Base-by-base conservation (phyloP, 1,140 invertebrate species). In the Trialeurodes vaporariorum region DNA sequence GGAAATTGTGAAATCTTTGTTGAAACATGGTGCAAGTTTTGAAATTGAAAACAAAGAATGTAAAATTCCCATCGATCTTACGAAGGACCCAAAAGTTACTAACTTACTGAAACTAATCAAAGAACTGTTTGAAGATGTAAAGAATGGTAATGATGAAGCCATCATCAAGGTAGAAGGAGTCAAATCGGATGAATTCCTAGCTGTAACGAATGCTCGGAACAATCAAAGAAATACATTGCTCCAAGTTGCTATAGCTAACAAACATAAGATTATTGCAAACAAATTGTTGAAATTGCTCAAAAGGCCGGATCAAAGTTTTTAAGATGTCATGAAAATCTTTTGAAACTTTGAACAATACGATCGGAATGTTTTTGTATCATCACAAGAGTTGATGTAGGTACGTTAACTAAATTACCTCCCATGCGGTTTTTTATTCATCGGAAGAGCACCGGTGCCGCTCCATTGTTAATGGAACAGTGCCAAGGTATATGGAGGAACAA, bases 11-110 rank as follows among this genome's bases (percentile, higher is more conserved):
- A 74, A 79, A 61, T 71, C 74, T 0, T 66, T 83, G 13, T 25
- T 83, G 21, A 74, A 75, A 75, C 76, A 13, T 79, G 79, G 0
- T 80, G 77, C 0, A 74, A 81, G 73, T 75, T 80, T 1, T 49
- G 17, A 49, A 9, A 17, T 49, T 49, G 17, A 49, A 49, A 49
- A 17, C 34, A 49, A 49, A 49, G 34, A 49, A 49, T 9, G 17
- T 49, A 5, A 49, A 49, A 49, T 17, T 49, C 34, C 34, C 17
- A 9, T 49, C 34, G 17, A 49, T 49, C 5, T 49, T 49, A 17
- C 34, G 5, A 49, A 5, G 5, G 34, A 49, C 17, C 34, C 5
- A 17, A 49, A 49, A 9, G 17, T 49, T 17, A 9, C 17, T 5
- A 49, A 5, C 34, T 49, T 49, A 9, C 17, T 49, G 17, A 49